Percentiles rank a stretch among this genome's conserved stretches.
Conservation (phyloP, 2,888 invertebrate species). For the Dinocampus coccinellae region DNA sequence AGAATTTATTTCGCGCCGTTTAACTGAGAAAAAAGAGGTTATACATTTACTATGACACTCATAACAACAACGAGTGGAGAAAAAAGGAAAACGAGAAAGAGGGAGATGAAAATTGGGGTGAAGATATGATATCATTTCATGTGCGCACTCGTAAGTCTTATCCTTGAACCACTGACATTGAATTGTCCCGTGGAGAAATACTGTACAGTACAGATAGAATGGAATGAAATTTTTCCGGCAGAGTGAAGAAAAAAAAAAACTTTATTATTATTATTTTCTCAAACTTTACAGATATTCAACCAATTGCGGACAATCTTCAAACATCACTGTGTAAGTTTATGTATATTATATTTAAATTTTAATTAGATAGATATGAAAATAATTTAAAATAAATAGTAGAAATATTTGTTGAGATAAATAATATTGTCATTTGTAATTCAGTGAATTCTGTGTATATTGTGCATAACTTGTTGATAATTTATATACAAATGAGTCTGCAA, state of each 20-base stretch:
- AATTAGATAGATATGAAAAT: neutral
- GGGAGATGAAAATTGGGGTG: neutral
- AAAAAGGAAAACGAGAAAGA: neutral
- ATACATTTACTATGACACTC: neutral
- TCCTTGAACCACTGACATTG: neutral
- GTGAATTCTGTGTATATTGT: neutral
- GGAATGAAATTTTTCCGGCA: neutral
- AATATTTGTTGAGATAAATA: neutral
- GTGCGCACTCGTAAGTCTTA: neutral
- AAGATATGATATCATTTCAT: neutral
- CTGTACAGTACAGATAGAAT: neutral
- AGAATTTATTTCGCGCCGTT: conserved; percentile 16
- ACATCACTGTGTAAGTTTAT: neutral
- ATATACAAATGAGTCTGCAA: neutral
- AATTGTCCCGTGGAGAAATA: neutral
- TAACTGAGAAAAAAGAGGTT: conserved; percentile 4
- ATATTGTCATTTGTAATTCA: neutral
- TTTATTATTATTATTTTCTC: neutral
- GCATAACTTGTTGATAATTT: neutral
- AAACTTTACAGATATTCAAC: neutral
- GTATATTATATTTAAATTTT: neutral
- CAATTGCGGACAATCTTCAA: neutral
- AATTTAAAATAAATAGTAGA: neutral
- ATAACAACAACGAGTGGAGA: neutral
- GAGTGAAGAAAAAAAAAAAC: neutral